Conservation (phyloP, 2,797 vertebrate species). For the Gallinago nigripennis region DNA sequence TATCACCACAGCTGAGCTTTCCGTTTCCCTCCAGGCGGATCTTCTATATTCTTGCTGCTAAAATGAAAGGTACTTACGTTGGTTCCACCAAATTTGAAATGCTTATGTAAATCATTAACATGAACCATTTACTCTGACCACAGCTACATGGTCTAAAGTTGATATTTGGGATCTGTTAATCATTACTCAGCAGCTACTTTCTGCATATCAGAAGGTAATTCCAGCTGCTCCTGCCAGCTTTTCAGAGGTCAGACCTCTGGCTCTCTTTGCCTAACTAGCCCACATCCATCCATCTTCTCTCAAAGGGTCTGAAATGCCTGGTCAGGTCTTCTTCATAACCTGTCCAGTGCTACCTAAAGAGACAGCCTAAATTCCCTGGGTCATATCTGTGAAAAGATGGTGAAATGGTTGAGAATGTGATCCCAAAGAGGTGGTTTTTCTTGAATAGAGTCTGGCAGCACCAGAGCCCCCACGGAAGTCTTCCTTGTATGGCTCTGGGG, state of each 20-base stretch:
- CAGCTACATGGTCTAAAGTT: constrained; percentile 22
- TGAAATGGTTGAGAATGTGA: not conserved
- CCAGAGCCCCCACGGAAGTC: not conserved
- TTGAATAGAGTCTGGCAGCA: not conserved
- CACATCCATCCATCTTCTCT: constrained; percentile 36
- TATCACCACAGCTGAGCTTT: not conserved
- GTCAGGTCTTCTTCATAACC: constrained; percentile 27
- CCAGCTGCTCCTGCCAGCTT: constrained; percentile 27
- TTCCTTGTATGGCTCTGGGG: not conserved
- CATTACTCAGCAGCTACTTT: constrained; percentile 65
- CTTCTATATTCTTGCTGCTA: not conserved
- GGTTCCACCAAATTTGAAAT: not conserved
- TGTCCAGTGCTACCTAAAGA: not conserved
- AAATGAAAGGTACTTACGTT: not conserved
- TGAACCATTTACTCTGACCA: constrained; percentile 17
- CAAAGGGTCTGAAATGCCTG: constrained; percentile 62
- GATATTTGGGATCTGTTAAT: constrained; percentile 72
- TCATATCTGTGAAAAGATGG: not conserved
- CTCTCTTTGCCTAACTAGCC: constrained; percentile 52
- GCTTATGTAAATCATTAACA: constrained; percentile 58
- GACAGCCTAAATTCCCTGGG: not conserved
- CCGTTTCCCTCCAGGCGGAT: not conserved
- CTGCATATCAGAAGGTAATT: constrained; percentile 6
- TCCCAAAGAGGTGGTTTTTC: not conserved
- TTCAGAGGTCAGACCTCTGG: not conserved